Evolutionary conservation across 2,888 invertebrate genomes (phyloP), one percentile per base, ranked within the genome.

Genomic region (Cantharis rustica): DNA sequence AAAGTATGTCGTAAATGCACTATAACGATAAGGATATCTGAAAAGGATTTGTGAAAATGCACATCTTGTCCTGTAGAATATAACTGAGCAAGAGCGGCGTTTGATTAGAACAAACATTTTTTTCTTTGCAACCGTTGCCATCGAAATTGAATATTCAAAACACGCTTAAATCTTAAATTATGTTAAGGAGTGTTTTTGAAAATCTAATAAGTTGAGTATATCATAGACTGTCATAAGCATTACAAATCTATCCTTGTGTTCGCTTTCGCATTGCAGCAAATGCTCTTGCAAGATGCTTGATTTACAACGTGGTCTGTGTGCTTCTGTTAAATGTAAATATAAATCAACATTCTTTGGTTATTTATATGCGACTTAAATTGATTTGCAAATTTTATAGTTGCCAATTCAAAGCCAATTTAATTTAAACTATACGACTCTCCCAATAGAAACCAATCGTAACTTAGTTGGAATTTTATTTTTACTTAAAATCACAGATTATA

Each of bases 1-100:
- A 73, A 73, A 68, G 61, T 73, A 68, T 73, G 68, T 73, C 73
- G 73, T 73, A 73, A 73, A 73, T 73, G 73, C 73, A 73, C 31
- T 27, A 68, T 73, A 73, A 73, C 61, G 73, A 73, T 73, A 73
- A 73, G 47, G 47, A 72, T 72, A 73, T 73, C 73, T 68, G 16
- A 23, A 68, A 68, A 17, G 73, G 68, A 68, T 73, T 70, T 15
- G 17, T n/a, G 66, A 23, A 68, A 73, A 68, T 26, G 73, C 66
- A 47, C 47, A 26, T 13, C 68, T 73, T 73, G 73, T 17, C n/a
- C n/a, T 47, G n/a, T 47, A 47, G n/a, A 47, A 47, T 47, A 13
- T 47, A 47, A 47, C 7, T 47, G 47, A 47, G n/a, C n/a, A 47
- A 47, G 47, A 5, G 47, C n/a, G 47, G 47, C 5, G n/a, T 47